A percentile compares a stretch with the other conserved stretches of the same genome.
phyloP scores from a whole-genome alignment of 2,888 invertebrate species.

The Tribolium freemani region DNA sequence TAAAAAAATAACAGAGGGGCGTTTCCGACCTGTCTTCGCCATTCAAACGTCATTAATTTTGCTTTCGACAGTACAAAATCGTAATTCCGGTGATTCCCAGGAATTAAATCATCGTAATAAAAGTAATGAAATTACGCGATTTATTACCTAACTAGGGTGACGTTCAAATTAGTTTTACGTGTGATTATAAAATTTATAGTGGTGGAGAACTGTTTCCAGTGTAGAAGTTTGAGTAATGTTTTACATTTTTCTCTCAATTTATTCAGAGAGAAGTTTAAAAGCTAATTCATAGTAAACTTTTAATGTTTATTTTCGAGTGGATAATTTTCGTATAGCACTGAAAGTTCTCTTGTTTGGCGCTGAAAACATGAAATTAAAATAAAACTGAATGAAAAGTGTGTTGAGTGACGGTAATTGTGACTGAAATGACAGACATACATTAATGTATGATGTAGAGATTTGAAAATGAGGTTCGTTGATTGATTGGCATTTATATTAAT shows the following conservation, averaged over 20 bases:
- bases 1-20: background rate
- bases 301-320: no score
- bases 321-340: background rate
- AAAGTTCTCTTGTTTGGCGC: background rate
- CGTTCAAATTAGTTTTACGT: constrained; percentile 9
- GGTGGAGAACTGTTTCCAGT: background rate
- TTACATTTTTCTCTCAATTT: background rate
- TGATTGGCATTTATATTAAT: background rate
- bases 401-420: background rate
- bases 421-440: background rate
- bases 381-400: background rate
- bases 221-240: background rate
- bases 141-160: background rate
- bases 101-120: background rate
- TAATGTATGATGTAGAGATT: background rate
- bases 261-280: background rate
- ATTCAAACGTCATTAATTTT: background rate
- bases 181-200: constrained; percentile 13
- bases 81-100: background rate
- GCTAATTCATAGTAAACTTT: no score
- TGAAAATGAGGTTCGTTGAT: background rate
- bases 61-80: background rate
- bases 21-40: background rate
- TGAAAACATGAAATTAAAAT: background rate
- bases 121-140: constrained; percentile 1